Base-by-base conservation (phyloP, 2,888 invertebrate genomes). In the Steinernema scapterisci region DNA sequence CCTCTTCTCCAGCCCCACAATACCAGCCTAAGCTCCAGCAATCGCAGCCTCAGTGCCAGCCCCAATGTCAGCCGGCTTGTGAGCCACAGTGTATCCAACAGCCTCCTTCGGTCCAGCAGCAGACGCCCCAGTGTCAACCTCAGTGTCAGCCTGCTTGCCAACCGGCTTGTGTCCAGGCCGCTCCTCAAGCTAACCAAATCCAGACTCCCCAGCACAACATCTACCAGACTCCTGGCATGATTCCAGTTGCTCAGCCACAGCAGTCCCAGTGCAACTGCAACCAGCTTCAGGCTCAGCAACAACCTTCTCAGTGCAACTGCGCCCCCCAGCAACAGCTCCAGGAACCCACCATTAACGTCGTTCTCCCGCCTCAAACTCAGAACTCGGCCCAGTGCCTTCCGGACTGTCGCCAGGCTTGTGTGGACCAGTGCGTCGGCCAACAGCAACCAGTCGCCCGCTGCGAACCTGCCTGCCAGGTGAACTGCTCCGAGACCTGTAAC, bases 241-340 rank as follows among this genome's bases (percentile, higher is more conserved):
- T 38, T 38, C 38, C 38, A 38, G 38, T 9, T 38, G 3, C 31
- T 31, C 63, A 63, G 31, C 6, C 63, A 1, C 63, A 63, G 63
- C 63, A 63, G 19, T 31, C 63, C 31, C 63, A 63, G 63, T 63
- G 63, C 63, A 63, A 63, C 63, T 63, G 63, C 27, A 63, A 63
- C 38, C 63, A 63, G 31, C 38, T n/a, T n/a, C 45, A 44, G 45
- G 23, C 63, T 63, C 63, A 63, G 63, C 63, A 63, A 31, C 63
- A 54, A 23, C 6, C 21, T 9, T 27, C 63, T 16, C 63, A 63
- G 31, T 63, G 63, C 31, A 63, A 63, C 63, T 63, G 63, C 63
- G 63, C n/a, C 16, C 63, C 16, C 31, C 31, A 31, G 16, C 63
- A 63, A 19, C 63, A 63, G 31, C 9, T 9, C 38, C 63, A 63